Conservation (phyloP, 2,888 invertebrate species). For the Subacronicta megacephala region DNA sequence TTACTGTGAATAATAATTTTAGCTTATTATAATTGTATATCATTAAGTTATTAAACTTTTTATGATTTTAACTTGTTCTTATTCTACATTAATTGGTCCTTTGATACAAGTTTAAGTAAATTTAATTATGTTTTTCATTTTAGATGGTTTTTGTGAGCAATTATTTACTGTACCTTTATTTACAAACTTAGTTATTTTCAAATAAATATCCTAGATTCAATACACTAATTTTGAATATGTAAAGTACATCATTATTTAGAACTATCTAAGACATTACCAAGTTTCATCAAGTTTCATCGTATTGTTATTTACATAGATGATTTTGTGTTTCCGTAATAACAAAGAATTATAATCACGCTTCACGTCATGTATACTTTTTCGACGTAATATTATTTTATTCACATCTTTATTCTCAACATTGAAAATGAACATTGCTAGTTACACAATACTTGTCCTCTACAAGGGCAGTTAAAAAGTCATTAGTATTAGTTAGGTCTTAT, state of each 20-base stretch:
- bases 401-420: conserved; percentile 20
- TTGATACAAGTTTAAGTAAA: conserved; percentile 1
- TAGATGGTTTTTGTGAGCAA: no score
- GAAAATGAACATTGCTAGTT: conserved; percentile 10
- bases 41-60: conserved; percentile 53
- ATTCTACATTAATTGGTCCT: conserved; percentile 6
- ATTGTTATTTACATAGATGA: no score
- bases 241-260: no score
- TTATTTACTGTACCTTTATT: no score
- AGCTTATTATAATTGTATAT: conserved; percentile 42
- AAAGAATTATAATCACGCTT: no score
- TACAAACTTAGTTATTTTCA: no score
- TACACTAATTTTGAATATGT: no score
- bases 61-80: conserved; percentile 18
- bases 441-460: conserved; percentile 30
- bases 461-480: conserved; percentile 36
- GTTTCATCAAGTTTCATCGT: no score
- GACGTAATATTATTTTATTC: conserved; percentile 1
- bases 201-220: no score
- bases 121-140: not conserved
- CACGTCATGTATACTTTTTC: no score
- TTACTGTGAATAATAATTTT: conserved; percentile 42
- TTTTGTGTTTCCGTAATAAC: no score
- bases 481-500: conserved; percentile 8
- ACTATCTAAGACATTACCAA: no score